Evolutionary conservation across 2,113 vertebrate genomes (phyloP), one percentile per base, ranked within the genome.

Genomic region (Cavia porcellus): DNA sequence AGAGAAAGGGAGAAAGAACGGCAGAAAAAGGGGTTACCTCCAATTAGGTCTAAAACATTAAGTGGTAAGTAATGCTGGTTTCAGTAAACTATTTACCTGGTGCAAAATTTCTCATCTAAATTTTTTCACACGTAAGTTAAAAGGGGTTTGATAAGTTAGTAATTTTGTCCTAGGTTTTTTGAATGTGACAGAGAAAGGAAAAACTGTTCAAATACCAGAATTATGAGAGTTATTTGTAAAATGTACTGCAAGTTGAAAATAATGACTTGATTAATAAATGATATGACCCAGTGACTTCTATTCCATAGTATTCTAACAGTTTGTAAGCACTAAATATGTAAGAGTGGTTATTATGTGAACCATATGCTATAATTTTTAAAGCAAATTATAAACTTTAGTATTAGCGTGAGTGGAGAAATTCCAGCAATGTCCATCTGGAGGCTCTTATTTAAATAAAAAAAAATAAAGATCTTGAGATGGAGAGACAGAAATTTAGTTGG

Each of bases 21-120:
- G 0, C 99, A 99, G 98, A 99, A 99, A 98, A 99, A 99, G 95
- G 99, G 99, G 8, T 98, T 99, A 57, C 99, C 99, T 95, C 99
- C 99, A 11, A 99, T 99, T 92, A 98, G 99, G 79, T 99, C 99
- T 38, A 99, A 99, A 98, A 99, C 99, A 87, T 98, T 99, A 10
- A 99, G 99, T 83, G 99, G 99, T 99, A 96, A 97, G 98, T 98
- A 72, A 47, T 6, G 1, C 59, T 52, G 15, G 2, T 70, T 88
- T 70, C 15, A 55, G 0, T 47, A 22, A 38, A 83, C 32, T 57
- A 62, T 42, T 89, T 72, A 14, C 4, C 25, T 86, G 24, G 14
- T 61, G 2, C 19, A 66, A 70, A 25, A 11, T 47, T 20, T 80
- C 17, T 84, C 6, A 89, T 9, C 70, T 30, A 74, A 28, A 50